Conservation (phyloP, 2,888 invertebrate species). For the Hypselothyrea guttata region DNA sequence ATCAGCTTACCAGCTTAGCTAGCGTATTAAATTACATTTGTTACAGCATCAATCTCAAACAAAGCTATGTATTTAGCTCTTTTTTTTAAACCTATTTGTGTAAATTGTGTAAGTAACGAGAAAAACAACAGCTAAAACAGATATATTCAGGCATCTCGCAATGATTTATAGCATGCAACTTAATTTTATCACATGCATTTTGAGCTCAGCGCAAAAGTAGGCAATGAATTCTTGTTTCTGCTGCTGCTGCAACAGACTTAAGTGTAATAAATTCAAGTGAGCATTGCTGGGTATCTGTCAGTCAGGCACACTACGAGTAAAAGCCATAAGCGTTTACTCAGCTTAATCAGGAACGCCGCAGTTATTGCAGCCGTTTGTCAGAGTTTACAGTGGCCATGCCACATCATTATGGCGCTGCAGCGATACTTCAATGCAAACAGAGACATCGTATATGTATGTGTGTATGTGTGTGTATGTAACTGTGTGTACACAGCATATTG, state of each 20-base stretch:
- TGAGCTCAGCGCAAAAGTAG: slow-evolving; percentile 2
- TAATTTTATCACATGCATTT: not conserved
- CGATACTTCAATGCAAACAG: slow-evolving; percentile 37
- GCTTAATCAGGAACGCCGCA: slow-evolving; percentile 41
- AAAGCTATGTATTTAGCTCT: too few relatives aligned
- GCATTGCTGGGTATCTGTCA: slow-evolving; percentile 10
- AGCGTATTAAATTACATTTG: too few relatives aligned
- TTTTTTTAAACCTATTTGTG: too few relatives aligned
- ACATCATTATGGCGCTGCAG: slow-evolving; percentile 49
- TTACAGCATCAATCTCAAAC: too few relatives aligned
- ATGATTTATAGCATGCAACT: not conserved
- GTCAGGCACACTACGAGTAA: not conserved
- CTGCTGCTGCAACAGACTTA: not conserved
- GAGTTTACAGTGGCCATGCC: slow-evolving; percentile 29
- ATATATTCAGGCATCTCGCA: not conserved
- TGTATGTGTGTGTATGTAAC: not conserved
- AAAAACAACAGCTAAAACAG: too few relatives aligned
- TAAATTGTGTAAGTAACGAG: too few relatives aligned
- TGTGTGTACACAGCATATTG: slow-evolving; percentile 10
- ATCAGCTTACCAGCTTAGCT: not conserved
- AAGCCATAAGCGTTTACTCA: slow-evolving; percentile 8
- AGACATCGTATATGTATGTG: not conserved
- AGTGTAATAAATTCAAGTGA: not conserved
- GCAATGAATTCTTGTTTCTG: slow-evolving; percentile 7
- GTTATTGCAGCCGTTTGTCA: slow-evolving; percentile 40